These are phyloP conservation scores for Siderastrea radians DNA, from an alignment of 92 coral and sea anemone species.

Conservation along the genomic window DNA sequence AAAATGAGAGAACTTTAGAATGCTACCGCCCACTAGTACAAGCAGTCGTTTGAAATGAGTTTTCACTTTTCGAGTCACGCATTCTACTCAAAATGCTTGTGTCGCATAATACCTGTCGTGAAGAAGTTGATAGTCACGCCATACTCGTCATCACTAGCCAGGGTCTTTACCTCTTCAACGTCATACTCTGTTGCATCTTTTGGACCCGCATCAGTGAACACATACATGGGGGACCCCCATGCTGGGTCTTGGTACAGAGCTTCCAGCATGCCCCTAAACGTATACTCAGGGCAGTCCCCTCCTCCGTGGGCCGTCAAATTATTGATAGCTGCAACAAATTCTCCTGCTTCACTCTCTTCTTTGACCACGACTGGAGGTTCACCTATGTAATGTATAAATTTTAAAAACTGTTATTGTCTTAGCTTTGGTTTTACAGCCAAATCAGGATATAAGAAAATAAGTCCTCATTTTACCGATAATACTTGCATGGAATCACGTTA, in stretches of 20 bases:
- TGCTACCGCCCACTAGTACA: too few species aligned
- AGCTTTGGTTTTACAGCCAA: too few species aligned
- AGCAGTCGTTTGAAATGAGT: too few species aligned
- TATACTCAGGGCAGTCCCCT: conserved; percentile 86
- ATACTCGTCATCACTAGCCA: conserved; percentile 41
- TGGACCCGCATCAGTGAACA: conserved; percentile 92
- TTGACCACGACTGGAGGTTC: conserved; percentile 29
- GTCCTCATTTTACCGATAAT: too few species aligned
- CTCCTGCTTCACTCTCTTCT: conserved; percentile 51
- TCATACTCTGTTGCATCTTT: conserved; percentile 81
- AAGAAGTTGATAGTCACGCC: conserved; percentile 86
- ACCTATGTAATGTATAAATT: background rate
- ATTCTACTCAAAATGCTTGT: background rate
- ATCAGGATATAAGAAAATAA: too few species aligned
- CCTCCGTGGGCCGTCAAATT: conserved; percentile 79
- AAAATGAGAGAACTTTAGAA: too few species aligned
- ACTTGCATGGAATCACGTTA: too few species aligned
- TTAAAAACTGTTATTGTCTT: background rate
- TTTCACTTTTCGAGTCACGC: too few species aligned
- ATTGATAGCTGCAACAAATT: conserved; percentile 74
- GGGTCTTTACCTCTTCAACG: conserved; percentile 54
- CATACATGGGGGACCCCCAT: conserved; percentile 93
- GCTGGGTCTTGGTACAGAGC: conserved; percentile 79
- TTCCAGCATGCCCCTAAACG: conserved; percentile 79
- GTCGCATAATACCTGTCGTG: conserved; percentile 68